Conservation (phyloP, 2,113 vertebrate genomes). For the Peromyscus californicus region DNA sequence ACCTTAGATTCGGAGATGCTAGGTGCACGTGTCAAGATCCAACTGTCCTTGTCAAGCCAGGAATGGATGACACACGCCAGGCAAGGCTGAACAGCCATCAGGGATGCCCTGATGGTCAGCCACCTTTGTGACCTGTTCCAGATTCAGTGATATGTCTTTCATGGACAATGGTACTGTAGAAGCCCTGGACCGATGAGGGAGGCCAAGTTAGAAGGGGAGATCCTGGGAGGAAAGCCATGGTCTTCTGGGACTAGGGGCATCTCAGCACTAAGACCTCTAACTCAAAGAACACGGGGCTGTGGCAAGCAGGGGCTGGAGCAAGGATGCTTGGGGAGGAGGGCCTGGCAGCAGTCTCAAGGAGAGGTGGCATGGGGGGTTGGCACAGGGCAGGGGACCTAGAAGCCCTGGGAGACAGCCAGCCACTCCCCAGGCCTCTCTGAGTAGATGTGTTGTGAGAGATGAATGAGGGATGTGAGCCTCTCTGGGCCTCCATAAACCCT, state of each 20-base stretch:
- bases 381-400: accelerated
- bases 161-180: no score
- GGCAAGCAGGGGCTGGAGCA: background rate
- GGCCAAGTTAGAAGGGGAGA: background rate
- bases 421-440: background rate
- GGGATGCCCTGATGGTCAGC: background rate
- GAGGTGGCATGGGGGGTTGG: background rate
- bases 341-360: background rate
- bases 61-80: background rate
- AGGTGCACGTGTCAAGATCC: background rate
- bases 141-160: background rate
- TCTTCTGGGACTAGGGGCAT: background rate
- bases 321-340: background rate
- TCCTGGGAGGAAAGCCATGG: background rate
- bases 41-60: background rate
- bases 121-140: background rate
- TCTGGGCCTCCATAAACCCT: background rate
- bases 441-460: background rate
- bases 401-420: background rate
- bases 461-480: background rate
- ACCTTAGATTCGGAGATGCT: background rate
- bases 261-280: background rate
- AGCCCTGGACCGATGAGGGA: background rate
- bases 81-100: background rate
- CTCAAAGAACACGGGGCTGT: background rate